These are phyloP conservation scores for Gonioctena quinquepunctata DNA, from an alignment of 1,140 invertebrate genomes.

Conservation along the genomic window DNA sequence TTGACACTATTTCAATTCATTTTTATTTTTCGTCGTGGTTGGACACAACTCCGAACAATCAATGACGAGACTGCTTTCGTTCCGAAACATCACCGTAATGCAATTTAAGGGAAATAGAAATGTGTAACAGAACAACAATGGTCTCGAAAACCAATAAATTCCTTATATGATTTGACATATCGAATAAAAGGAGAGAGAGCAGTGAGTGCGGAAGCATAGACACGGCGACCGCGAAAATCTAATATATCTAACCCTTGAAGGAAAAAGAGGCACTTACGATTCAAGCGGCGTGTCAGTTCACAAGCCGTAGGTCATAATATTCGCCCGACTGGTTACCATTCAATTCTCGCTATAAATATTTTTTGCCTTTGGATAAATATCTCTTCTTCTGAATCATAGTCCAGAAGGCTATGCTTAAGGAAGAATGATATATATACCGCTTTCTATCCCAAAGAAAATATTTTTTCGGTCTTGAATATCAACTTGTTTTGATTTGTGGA, in stretches of 20 bases:
- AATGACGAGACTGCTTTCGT: not conserved
- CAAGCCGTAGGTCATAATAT: constrained; percentile 2
- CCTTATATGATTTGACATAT: constrained; percentile 1
- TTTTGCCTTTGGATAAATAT: not conserved
- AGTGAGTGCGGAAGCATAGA: not conserved
- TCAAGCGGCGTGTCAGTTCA: not conserved
- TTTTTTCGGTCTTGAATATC: not conserved
- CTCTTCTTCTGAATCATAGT: not conserved
- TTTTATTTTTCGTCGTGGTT: no score
- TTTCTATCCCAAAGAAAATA: not conserved
- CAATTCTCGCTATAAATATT: constrained; percentile 3
- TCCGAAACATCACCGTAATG: not conserved
- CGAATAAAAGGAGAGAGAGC: not conserved
- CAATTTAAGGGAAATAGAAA: not conserved
- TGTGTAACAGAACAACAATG: not conserved
- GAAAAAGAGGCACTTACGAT: constrained; percentile 4
- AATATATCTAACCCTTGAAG: constrained; percentile 3
- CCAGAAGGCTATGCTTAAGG: not conserved
- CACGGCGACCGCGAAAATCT: constrained; percentile 7
- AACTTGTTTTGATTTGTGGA: not conserved
- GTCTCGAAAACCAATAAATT: not conserved
- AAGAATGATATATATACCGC: not conserved
- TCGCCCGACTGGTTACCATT: not conserved
- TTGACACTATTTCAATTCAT: no score
- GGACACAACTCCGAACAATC: no score